Conservation (phyloP, 2,888 invertebrate species). For the Athetis lepigone region DNA sequence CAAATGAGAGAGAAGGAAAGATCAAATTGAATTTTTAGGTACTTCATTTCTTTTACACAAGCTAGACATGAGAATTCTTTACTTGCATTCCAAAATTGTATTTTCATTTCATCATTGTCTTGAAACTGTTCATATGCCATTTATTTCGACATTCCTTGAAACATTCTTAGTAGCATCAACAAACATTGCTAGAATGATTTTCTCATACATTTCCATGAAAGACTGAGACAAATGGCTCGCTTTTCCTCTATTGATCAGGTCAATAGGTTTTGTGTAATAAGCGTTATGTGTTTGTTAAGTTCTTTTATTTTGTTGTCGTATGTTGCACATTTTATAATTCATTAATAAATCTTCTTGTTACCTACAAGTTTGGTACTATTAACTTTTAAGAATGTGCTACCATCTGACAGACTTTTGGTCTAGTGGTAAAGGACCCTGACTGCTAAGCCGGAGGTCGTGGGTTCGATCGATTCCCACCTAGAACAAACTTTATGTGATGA, state of each 20-base stretch:
- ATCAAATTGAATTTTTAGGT: slow-evolving; percentile 8
- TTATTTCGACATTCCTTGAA: slow-evolving; percentile 81
- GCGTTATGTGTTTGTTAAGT: slow-evolving; percentile 70
- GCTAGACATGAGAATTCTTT: slow-evolving; percentile 29
- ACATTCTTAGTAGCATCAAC: slow-evolving; percentile 69
- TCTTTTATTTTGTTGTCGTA: slow-evolving; percentile 45
- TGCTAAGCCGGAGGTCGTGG: too few relatives aligned
- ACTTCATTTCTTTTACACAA: slow-evolving; percentile 8
- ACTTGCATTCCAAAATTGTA: slow-evolving; percentile 41
- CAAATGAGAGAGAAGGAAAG: slow-evolving; percentile 13
- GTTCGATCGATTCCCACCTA: too few relatives aligned
- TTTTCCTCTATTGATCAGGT: slow-evolving; percentile 85
- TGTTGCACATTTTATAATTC: slow-evolving; percentile 45
- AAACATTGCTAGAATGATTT: slow-evolving; percentile 75
- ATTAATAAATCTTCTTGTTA: not conserved
- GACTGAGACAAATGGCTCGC: slow-evolving; percentile 79
- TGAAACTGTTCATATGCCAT: slow-evolving; percentile 42
- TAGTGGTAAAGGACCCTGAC: too few relatives aligned
- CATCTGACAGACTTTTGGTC: too few relatives aligned
- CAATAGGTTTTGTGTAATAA: slow-evolving; percentile 81
- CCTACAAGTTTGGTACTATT: not conserved
- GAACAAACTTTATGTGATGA: too few relatives aligned
- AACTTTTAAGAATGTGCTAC: too few relatives aligned
- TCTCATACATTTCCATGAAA: slow-evolving; percentile 70
- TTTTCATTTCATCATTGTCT: slow-evolving; percentile 23